Percentiles rank a stretch among this genome's conserved stretches.
Conservation (phyloP, 2,113 vertebrate genomes). For the Gallinago jamesoni region DNA sequence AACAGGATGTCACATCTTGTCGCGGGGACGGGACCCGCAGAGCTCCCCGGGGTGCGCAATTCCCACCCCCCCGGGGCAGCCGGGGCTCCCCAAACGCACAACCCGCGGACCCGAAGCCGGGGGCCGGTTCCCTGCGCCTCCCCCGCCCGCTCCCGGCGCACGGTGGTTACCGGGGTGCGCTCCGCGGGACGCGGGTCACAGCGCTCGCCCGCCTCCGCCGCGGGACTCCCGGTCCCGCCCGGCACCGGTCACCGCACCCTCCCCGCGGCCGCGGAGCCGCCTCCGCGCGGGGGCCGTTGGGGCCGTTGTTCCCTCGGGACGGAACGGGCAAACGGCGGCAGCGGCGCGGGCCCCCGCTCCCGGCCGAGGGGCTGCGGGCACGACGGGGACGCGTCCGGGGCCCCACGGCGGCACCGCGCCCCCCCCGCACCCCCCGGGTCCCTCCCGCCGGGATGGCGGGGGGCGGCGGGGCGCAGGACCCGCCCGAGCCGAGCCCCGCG, state of each 20-base stretch:
- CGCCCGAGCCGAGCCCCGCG: neutral
- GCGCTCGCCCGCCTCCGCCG: neutral
- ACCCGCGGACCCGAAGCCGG: neutral
- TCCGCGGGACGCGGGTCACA: rapidly evolving
- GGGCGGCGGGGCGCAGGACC: neutral
- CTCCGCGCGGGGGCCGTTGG: too few species aligned
- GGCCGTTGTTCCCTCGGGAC: too few species aligned
- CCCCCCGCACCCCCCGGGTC: too few species aligned
- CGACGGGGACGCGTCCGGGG: too few species aligned
- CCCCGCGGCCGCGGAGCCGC: too few species aligned
- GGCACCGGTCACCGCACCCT: too few species aligned
- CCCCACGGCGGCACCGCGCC: neutral
- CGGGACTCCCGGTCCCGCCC: neutral
- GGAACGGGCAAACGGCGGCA: neutral
- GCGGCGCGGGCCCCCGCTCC: too few species aligned
- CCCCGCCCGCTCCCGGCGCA: too few species aligned
- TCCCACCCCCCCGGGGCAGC: neutral
- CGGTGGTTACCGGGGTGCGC: neutral
- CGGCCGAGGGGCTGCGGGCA: too few species aligned
- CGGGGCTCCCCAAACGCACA: neutral
- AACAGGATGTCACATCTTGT: neutral
- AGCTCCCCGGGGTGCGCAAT: neutral
- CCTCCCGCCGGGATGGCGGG: too few species aligned
- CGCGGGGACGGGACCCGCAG: too few species aligned
- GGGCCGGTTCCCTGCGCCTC: too few species aligned